Conservation (phyloP, 1,140 invertebrate species). For the Stenopsyche tienmushanensis region DNA sequence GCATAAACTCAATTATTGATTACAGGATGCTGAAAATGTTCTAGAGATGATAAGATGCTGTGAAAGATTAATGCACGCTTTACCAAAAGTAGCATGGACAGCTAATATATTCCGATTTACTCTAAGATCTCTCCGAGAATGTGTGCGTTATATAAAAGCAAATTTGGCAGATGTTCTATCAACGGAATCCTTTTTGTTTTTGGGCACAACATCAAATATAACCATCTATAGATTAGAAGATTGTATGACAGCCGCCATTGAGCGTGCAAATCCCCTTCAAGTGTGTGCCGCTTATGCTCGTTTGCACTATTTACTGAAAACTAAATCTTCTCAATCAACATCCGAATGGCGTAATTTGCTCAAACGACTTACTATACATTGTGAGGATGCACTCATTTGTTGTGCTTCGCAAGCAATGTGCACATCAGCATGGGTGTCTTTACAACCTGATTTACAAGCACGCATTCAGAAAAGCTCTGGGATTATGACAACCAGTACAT, state of each 20-base stretch:
- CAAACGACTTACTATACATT: slow-evolving; percentile 2
- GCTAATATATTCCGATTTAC: slow-evolving; percentile 10
- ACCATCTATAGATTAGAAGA: neutral
- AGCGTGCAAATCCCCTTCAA: slow-evolving; percentile 12
- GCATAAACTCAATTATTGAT: neutral
- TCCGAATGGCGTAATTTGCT: slow-evolving; percentile 11
- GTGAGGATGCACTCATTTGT: slow-evolving; percentile 10
- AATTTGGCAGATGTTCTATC: slow-evolving; percentile 16
- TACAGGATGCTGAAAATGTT: slow-evolving; percentile 13
- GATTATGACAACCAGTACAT: neutral
- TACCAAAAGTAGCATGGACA: slow-evolving; percentile 16
- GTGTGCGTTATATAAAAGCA: slow-evolving; percentile 7
- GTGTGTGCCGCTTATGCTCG: slow-evolving; percentile 15
- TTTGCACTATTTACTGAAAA: slow-evolving; percentile 3
- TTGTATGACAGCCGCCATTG: slow-evolving; percentile 12
- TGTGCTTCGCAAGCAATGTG: slow-evolving; percentile 23
- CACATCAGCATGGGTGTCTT: slow-evolving; percentile 11
- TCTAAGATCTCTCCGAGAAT: slow-evolving; percentile 1
- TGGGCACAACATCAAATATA: neutral
- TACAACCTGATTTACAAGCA: slow-evolving; percentile 15
- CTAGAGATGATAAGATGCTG: slow-evolving; percentile 3
- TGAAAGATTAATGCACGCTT: slow-evolving; percentile 6
- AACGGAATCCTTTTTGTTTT: neutral
- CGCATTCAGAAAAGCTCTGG: slow-evolving; percentile 11
- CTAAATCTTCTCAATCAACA: neutral